Evolutionary conservation across 2,797 vertebrate species (phyloP).

Genomic region (Syngnathus rostellatus): DNA sequence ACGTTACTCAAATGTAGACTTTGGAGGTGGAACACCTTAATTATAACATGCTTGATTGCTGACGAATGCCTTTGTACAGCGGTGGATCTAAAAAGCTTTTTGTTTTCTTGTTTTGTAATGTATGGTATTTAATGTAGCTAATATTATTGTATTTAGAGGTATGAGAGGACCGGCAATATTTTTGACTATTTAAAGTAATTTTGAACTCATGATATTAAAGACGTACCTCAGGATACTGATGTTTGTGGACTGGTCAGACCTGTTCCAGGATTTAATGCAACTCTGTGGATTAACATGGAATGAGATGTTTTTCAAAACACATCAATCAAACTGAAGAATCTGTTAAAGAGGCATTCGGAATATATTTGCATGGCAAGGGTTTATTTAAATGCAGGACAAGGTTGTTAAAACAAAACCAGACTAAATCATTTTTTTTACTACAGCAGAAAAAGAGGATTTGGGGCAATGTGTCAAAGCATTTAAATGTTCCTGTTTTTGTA

Average conservation of each 20-base stretch:
- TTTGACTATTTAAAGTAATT: slow-evolving; percentile 74
- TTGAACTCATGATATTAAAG: slow-evolving; percentile 71
- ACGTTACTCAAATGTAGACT: slow-evolving; percentile 35
- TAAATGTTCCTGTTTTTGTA: slow-evolving; percentile 45
- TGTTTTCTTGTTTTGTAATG: slow-evolving; percentile 69
- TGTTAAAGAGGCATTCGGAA: slow-evolving; percentile 11
- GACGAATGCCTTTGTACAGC: slow-evolving; percentile 71
- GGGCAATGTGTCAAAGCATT: slow-evolving; percentile 60
- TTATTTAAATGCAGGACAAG: slow-evolving; percentile 64
- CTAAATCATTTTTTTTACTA: neutral
- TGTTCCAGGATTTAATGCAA: slow-evolving; percentile 25
- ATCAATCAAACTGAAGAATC: slow-evolving; percentile 11
- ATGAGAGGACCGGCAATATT: slow-evolving; percentile 74
- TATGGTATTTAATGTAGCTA: slow-evolving; percentile 70
- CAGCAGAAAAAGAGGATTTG: slow-evolving; percentile 46
- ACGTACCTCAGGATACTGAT: slow-evolving; percentile 64
- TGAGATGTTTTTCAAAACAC: slow-evolving; percentile 4
- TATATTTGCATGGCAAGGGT: slow-evolving; percentile 66
- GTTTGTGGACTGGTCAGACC: slow-evolving; percentile 46
- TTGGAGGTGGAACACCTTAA: slow-evolving; percentile 48
- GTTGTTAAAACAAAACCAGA: slow-evolving; percentile 32
- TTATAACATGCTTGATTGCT: slow-evolving; percentile 59
- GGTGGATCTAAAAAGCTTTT: slow-evolving; percentile 64
- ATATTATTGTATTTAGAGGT: slow-evolving; percentile 70
- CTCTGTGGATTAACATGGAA: neutral